Conservation (phyloP, 2,888 invertebrate genomes). For the Lasioglossum malachurum region DNA sequence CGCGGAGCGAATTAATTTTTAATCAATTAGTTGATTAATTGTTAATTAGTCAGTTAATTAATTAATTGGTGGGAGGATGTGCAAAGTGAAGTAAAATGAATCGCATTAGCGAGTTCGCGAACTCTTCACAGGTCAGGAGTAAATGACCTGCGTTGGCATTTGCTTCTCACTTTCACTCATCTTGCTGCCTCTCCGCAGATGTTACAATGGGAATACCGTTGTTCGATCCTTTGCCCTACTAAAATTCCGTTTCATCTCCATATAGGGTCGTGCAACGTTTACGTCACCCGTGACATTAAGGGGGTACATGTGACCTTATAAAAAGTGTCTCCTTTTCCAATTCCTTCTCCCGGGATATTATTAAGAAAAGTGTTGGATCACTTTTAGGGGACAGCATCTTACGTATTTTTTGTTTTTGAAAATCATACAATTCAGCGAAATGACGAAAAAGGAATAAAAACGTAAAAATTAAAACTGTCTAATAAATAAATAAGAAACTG, state of each 20-base stretch:
- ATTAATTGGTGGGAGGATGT: constrained; percentile 42
- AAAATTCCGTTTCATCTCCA: constrained; percentile 21
- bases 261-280: not conserved
- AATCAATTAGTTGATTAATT: not conserved
- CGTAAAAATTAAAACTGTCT: not conserved
- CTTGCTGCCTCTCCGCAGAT: constrained; percentile 67
- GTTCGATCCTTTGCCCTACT: constrained; percentile 30
- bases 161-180: constrained; percentile 84
- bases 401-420: not conserved
- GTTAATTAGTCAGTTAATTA: not conserved
- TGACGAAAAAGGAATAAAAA: not conserved
- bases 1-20: too few species aligned
- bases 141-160: constrained; percentile 84
- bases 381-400: not conserved
- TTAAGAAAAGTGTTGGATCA: not conserved
- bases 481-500: not conserved
- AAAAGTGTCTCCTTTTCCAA: not conserved
- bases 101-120: constrained; percentile 69
- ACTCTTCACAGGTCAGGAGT: constrained; percentile 82
- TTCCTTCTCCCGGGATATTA: not conserved
- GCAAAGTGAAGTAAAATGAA: constrained; percentile 43
- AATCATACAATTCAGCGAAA: not conserved
- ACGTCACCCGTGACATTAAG: not conserved
- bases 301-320: not conserved
- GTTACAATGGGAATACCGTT: constrained; percentile 43